Base-by-base conservation (phyloP, 2,113 vertebrate species). In the Melanerpes aurifrons region DNA sequence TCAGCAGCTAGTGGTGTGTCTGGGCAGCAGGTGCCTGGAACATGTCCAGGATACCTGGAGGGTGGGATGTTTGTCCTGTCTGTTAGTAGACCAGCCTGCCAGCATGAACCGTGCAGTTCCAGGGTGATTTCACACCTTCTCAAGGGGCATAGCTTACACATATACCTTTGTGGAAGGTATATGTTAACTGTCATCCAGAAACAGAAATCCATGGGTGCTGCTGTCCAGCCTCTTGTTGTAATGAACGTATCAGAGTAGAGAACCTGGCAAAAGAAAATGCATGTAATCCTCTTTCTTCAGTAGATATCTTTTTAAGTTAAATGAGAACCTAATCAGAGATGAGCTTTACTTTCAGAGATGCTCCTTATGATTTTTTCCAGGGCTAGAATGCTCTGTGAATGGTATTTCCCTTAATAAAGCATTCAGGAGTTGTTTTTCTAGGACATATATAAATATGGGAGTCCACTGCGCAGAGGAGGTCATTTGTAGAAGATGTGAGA, bases 401-500 rank as follows among this genome's bases (percentile, higher is more conserved):
- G 74, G 25, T 91, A 59, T 89, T 94, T 93, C 73, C 70, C 57
- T 92, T 92, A 62, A 59, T 63, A 86, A 86, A 84, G 29, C 22
- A 28, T 72, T 50, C 45, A 92, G 57, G 43, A 57, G 26, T 56
- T 69, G 43, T 92, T 90, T 87, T 92, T 70, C 67, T 73, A 62
- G 54, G 45, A 90, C 10, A 2, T 62, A 4, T 29, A 12, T 91
- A 84, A 84, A 22, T 79, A 43, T 63, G 19, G 68, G 35, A 87
- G 75, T 80, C 35, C 21, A 70, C 29, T 5, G 3, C 59, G 26
- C 18, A 53, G 78, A 25, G 28, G 62, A 89, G 40, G 13, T 69
- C 40, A 20, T 48, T 6, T 35, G 12, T 48, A 89, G 73, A 89
- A 87, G 68, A 72, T 69, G 29, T 89, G 75, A 70, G 82, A 76